Evolutionary conservation across 2,888 invertebrate genomes (phyloP), one percentile per base, ranked within the genome.

Genomic region (Rhyacophila evoluta): DNA sequence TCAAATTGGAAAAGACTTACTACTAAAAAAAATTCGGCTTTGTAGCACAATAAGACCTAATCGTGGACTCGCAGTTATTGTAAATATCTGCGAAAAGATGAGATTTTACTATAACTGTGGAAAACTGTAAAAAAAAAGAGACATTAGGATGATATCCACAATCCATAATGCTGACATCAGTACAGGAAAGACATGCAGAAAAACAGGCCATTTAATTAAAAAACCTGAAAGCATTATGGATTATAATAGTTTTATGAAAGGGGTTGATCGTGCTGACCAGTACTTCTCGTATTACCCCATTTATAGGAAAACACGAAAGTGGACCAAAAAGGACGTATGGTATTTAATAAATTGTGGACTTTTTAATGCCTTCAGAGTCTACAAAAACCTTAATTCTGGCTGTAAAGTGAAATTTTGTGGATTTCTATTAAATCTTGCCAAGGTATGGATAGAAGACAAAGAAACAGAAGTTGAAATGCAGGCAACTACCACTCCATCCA

Each of bases 171-270:
- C 28, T 12, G 33, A 25, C 3, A n/a, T 73, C 11, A 38, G 36
- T 36, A 77, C 77, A 27, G 77, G 77, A n/a, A 75, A 75, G 37
- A 33, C 6, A 29, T 15, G 37, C 19, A 38, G 41, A 67, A 67
- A 15, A 29, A 55, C 72, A 10, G 37, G 37, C 5, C 25, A 19
- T 4, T 37, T 38, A 37, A 77, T 77, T 19, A 15, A 6, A 12
- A 67, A 72, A 67, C 67, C 77, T 15, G 10, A 36, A 72, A 19
- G 67, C 25, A 68, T 77, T 19, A 15, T 37, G 10, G 75, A 70
- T 36, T 77, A 77, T 10, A 55, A 25, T 25, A 72, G 39, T 15
- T 67, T 39, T 6, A 77, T 72, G 77, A 55, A 55, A 19, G 55
- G 69, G 0, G 68, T 69, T 15, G 69, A 69, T 69, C 29, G 3